A percentile compares a stretch with the other conserved stretches of the same genome.
Evolutionary conservation across 2,888 invertebrate genomes (phyloP).

Genomic region (Diplazon laetatorius): DNA sequence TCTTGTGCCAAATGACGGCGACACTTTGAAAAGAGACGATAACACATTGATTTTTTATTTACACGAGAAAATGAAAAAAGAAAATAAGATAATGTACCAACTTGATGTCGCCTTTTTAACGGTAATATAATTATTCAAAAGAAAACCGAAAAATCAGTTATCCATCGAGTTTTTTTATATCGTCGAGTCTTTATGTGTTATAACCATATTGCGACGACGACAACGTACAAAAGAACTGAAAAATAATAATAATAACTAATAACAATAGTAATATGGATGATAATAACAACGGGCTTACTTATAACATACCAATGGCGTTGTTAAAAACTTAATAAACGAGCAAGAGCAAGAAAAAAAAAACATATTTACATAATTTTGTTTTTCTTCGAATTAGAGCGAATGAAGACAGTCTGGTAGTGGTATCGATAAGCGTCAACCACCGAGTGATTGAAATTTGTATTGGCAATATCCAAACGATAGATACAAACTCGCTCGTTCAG

Average conservation of each 20-base stretch:
- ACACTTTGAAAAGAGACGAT: not conserved
- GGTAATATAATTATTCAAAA: not conserved
- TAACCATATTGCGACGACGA: not conserved
- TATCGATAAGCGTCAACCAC: too few relatives aligned
- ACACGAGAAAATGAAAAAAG: slow-evolving; percentile 8
- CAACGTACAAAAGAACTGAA: not conserved
- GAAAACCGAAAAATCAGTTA: not conserved
- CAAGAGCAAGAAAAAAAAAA: too few relatives aligned
- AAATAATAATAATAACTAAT: not conserved
- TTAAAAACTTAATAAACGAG: too few relatives aligned
- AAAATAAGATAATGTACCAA: too few relatives aligned
- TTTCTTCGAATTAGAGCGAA: too few relatives aligned
- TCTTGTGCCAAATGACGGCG: not conserved
- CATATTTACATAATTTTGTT: too few relatives aligned
- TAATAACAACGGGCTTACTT: too few relatives aligned
- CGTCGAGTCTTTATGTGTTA: not conserved
- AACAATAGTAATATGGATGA: not conserved
- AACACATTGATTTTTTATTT: not conserved
- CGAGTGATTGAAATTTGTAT: too few relatives aligned
- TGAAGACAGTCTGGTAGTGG: too few relatives aligned
- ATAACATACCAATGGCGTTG: too few relatives aligned
- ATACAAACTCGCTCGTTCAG: too few relatives aligned
- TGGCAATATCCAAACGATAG: too few relatives aligned
- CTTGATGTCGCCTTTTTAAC: not conserved
- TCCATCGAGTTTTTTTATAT: not conserved